phyloP scores from a whole-genome alignment of 2,797 vertebrate genomes.

The Coranthus polyacanthus region DNA sequence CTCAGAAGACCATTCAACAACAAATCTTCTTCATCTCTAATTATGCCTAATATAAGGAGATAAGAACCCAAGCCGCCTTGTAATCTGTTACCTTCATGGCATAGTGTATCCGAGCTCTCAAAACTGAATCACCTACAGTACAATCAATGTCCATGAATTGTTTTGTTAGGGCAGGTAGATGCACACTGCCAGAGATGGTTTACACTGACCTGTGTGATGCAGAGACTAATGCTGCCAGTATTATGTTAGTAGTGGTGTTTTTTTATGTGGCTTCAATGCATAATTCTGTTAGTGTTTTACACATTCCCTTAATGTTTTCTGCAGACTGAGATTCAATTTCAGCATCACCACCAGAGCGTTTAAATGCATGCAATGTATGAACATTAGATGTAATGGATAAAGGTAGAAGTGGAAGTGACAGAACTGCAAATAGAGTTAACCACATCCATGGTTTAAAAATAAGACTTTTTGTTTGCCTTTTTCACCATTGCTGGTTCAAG shows the following conservation, averaged over 20 bases:
- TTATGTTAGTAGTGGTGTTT: background rate
- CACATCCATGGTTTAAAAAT: background rate
- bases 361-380: conserved; percentile 12
- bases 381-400: conserved; percentile 12
- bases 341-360: background rate
- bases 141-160: conserved; percentile 2
- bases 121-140: conserved; percentile 23
- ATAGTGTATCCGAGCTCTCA: conserved; percentile 14
- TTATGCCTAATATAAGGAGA: conserved; percentile 70
- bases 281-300: conserved; percentile 6
- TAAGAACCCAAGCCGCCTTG: conserved; percentile 54
- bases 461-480: background rate
- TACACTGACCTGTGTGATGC: background rate
- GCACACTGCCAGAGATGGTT: background rate
- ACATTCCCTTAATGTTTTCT: conserved; percentile 8
- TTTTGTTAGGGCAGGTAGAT: background rate
- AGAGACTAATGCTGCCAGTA: background rate
- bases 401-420: conserved; percentile 4
- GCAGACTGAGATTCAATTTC: conserved; percentile 13
- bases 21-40: conserved; percentile 75
- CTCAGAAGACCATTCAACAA: conserved; percentile 72
- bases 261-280: background rate
- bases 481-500: no score
- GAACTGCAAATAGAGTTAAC: conserved; percentile 10
- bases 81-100: conserved; percentile 47